Evolutionary conservation across 2,888 invertebrate genomes (phyloP).

Genomic region (Oscheius sp.): DNA sequence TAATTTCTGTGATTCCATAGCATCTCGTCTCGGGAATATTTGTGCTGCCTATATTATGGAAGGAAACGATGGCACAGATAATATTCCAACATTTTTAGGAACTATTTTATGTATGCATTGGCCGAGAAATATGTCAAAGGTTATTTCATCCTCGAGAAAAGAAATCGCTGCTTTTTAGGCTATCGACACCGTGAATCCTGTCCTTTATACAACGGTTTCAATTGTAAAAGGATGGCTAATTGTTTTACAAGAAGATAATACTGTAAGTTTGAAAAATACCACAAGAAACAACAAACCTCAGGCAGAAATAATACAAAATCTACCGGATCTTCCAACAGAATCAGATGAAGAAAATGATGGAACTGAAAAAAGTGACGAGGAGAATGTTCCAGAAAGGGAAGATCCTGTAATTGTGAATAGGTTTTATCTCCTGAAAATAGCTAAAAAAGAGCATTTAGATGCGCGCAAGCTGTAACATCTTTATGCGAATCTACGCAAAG

Average conservation of each 20-base stretch:
- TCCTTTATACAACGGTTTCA: conserved; percentile 46
- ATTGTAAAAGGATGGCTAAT: conserved; percentile 59
- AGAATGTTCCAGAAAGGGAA: conserved; percentile 31
- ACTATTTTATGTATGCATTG: conserved; percentile 49
- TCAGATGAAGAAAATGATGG: conserved; percentile 17
- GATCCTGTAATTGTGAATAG: conserved; percentile 45
- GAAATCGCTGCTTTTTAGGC: conserved; percentile 38
- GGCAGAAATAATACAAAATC: neutral
- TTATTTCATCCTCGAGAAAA: neutral
- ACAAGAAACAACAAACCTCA: conserved; percentile 30
- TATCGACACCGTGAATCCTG: conserved; percentile 47
- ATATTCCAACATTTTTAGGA: conserved; percentile 43
- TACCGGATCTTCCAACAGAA: neutral
- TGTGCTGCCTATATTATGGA: conserved; percentile 43
- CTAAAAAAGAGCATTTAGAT: conserved; percentile 25
- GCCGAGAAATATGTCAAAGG: conserved; percentile 42
- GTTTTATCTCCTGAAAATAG: neutral
- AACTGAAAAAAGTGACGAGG: neutral
- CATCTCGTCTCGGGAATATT: conserved; percentile 34
- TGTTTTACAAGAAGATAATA: conserved; percentile 47
- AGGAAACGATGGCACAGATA: conserved; percentile 18
- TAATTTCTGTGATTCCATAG: conserved; percentile 42
- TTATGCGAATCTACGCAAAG: conserved; percentile 50
- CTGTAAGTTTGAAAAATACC: conserved; percentile 33
- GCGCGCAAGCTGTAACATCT: conserved; percentile 44